A percentile compares a stretch with the other conserved stretches of the same genome.
Conservation (phyloP, 2,888 invertebrate genomes). For the Aradus depressus region DNA sequence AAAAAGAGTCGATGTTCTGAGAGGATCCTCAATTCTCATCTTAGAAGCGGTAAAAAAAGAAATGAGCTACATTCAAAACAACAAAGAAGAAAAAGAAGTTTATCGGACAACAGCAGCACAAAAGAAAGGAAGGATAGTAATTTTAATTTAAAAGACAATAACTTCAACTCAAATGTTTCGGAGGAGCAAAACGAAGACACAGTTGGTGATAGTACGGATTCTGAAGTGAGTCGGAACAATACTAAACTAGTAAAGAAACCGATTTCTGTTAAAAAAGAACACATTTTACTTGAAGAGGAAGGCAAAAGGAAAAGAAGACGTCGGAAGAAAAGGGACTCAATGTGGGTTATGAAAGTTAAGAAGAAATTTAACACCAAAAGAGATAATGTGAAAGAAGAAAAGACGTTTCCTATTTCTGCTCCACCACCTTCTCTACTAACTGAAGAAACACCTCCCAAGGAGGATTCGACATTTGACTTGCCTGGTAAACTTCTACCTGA, state of each 20-base stretch:
- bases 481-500: too few species aligned
- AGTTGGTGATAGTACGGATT: conserved; percentile 14
- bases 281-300: conserved; percentile 2
- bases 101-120: conserved; percentile 5
- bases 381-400: background rate
- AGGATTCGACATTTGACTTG: too few species aligned
- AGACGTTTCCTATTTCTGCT: background rate
- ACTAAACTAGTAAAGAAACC: background rate
- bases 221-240: conserved; percentile 9
- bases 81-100: background rate
- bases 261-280: background rate
- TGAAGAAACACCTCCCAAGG: background rate
- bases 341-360: conserved; percentile 20
- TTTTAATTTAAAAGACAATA: too few species aligned
- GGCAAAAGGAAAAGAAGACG: conserved; percentile 18
- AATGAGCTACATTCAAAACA: conserved; percentile 5
- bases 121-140: background rate
- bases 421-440: background rate
- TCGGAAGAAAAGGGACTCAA: conserved; percentile 21
- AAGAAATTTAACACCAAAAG: conserved; percentile 13
- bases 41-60: conserved; percentile 12
- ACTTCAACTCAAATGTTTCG: conserved; percentile 15
- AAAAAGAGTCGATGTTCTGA: conserved; percentile 8
- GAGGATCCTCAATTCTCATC: conserved; percentile 5
- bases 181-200: conserved; percentile 15